Conservation (phyloP, 2,113 vertebrate genomes). For the Anoura caudifer region DNA sequence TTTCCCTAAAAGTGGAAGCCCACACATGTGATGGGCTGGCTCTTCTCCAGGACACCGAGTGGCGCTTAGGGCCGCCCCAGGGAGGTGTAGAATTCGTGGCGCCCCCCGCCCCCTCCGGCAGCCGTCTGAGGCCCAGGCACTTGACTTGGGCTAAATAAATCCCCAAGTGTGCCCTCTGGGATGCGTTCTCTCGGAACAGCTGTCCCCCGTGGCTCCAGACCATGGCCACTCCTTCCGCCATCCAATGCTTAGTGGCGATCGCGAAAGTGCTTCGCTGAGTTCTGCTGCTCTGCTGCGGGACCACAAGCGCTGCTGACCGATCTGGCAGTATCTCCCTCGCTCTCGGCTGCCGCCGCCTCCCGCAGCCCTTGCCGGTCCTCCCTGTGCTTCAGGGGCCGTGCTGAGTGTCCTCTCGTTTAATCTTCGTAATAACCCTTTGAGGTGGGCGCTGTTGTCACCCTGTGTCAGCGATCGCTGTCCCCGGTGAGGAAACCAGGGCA, state of each 20-base stretch:
- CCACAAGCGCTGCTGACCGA: neutral
- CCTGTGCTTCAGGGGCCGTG: fast-evolving
- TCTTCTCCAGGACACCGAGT: neutral
- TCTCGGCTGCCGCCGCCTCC: neutral
- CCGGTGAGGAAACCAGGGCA: neutral
- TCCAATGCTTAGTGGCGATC: neutral
- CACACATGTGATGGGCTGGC: neutral
- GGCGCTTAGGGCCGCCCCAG: neutral
- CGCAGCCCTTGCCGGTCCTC: neutral
- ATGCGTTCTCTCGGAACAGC: neutral
- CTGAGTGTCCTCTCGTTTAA: neutral
- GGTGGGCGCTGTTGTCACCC: neutral
- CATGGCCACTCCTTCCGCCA: neutral
- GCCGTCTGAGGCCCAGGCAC: neutral
- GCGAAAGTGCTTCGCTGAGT: neutral
- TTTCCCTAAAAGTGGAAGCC: neutral
- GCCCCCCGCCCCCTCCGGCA: neutral
- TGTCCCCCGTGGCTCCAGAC: neutral
- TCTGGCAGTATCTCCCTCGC: neutral
- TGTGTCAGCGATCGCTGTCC: neutral
- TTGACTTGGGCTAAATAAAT: neutral
- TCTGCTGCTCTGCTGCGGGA: neutral
- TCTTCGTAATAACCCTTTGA: neutral
- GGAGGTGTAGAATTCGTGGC: neutral
- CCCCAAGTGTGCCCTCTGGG: neutral